These are phyloP conservation scores for Coenonympha arcania DNA, from an alignment of 2,888 invertebrate species.

Conservation along the genomic window DNA sequence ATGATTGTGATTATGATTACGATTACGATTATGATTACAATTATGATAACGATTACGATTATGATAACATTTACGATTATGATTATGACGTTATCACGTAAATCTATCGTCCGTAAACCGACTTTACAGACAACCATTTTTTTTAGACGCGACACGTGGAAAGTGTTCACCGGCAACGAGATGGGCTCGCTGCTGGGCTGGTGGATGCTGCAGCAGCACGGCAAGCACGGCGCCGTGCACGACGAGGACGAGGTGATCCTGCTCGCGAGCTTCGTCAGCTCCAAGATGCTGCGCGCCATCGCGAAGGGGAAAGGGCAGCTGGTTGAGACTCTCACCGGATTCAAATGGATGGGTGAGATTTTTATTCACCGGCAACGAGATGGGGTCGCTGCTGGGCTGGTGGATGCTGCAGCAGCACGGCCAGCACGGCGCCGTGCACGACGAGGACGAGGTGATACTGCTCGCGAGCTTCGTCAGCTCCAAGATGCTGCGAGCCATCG, in stretches of 20 bases:
- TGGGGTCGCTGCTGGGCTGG: constrained; percentile 95
- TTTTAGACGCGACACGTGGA: constrained; percentile 76
- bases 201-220: constrained; percentile 85
- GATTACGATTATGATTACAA: no score
- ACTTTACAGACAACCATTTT: no score
- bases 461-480: constrained; percentile 97
- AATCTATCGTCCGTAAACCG: no score
- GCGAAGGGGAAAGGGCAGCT: constrained; percentile 83
- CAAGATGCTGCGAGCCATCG: constrained; percentile 90
- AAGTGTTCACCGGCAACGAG: constrained; percentile 95
- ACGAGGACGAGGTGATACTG: constrained; percentile 81
- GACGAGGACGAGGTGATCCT: constrained; percentile 81
- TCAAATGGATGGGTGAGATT: constrained; percentile 96
- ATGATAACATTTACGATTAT: no score
- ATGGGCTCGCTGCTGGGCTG: constrained; percentile 94
- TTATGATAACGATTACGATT: no score
- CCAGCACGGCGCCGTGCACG: constrained; percentile 47
- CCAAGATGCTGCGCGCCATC: constrained; percentile 91
- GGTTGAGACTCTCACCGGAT: constrained; percentile 95
- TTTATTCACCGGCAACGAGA: no score
- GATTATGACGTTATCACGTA: no score
- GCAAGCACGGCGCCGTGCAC: constrained; percentile 49
- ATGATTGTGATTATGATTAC: no score
- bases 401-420: constrained; percentile 83
- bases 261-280: constrained; percentile 96